Evolutionary conservation across 2,113 vertebrate genomes (phyloP).

Genomic region (Dipodomys spectabilis): DNA sequence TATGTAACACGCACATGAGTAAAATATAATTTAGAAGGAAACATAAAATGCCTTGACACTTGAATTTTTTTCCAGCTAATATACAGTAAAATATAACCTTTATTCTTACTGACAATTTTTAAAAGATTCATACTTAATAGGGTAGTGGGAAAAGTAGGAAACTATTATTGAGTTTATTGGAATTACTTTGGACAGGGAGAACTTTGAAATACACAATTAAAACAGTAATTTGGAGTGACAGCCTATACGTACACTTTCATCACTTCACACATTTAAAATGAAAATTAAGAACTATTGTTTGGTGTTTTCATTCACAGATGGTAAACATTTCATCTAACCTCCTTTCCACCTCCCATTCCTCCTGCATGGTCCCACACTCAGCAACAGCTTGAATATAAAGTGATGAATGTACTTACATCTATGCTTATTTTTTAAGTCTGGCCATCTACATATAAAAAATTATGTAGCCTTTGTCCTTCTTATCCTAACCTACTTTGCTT

Average conservation of each 20-base stretch:
- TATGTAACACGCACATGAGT: background rate
- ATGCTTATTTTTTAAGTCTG: too few relatives aligned
- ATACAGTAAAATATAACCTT: conserved; percentile 12
- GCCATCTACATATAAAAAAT: too few relatives aligned
- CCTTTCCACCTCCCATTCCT: too few relatives aligned
- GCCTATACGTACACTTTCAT: background rate
- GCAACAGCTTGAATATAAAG: too few relatives aligned
- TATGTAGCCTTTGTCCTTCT: too few relatives aligned
- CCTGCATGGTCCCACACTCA: too few relatives aligned
- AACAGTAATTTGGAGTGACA: conserved; percentile 19
- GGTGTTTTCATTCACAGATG: too few relatives aligned
- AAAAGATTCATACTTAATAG: background rate
- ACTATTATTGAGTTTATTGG: background rate
- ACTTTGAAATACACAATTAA: background rate
- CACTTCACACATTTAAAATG: background rate
- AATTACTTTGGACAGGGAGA: background rate
- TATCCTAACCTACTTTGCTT: too few relatives aligned
- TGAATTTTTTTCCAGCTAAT: background rate
- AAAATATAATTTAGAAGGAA: conserved; percentile 43
- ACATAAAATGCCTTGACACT: conserved; percentile 50
- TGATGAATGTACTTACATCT: too few relatives aligned
- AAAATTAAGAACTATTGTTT: background rate
- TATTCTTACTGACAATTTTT: conserved; percentile 47
- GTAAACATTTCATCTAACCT: too few relatives aligned
- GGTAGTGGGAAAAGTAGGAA: background rate